Base-by-base conservation (phyloP, 2,113 vertebrate genomes). In the Enhydra lutris region DNA sequence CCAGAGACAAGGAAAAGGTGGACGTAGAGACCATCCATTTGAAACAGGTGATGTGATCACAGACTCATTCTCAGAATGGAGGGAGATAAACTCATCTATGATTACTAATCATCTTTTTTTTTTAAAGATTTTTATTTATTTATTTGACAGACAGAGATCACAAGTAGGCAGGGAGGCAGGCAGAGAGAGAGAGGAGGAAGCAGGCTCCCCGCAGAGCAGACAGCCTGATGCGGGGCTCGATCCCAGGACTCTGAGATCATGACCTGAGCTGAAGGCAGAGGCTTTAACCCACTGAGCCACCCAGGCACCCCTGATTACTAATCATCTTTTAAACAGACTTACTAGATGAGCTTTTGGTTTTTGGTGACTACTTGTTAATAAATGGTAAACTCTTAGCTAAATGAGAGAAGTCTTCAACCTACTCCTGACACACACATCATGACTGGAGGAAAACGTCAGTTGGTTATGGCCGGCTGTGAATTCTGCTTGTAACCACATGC, bases 331-430 rank as follows among this genome's bases (percentile, higher is more conserved):
- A 59, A 52, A 85, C 1, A 50, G 67, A 67, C 67, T 89, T 29
- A 20, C 15, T 45, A 94, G 89, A 92, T 94, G 61, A 83, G 79
- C 67, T 61, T 74, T 85, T 52, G 65, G 7, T 36, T 87, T 47
- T 24, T 24, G 8, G 4, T 74, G 61, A 82, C 29, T 2, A 24
- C 29, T 67, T 81, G 5, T 71, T 34, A 83, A 81, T 5, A 81
- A 39, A 61, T 9, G n/a, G 52, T 21, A 97, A 97, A 98, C 18
- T 83, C 67, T 88, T 92, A 94, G 94, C 94, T 94, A 96, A 96
- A 39, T 47, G 97, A 96, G 83, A 83, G 45, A 95, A 73, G 52
- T 97, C 97, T 82, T 92, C 36, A 87, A 92, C 85, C 0, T 0
- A 83, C 73, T 74, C 55, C 87, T 96, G 87, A 73, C 47, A 71